These are phyloP conservation scores for Aphidius ervi DNA, from an alignment of 1,140 invertebrate genomes.

Conservation along the genomic window DNA sequence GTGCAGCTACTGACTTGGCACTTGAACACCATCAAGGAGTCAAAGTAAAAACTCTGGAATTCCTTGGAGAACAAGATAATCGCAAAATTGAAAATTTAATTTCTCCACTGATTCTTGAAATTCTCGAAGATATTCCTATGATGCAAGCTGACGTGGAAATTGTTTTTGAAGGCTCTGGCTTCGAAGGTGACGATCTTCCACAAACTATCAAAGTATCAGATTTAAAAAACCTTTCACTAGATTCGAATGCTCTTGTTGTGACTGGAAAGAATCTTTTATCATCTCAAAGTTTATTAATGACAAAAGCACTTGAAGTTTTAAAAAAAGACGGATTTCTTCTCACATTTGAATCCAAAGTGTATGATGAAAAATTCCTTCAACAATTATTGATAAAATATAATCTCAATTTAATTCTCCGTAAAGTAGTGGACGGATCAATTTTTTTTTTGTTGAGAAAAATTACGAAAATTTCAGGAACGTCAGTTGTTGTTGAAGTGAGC, in stretches of 20 bases:
- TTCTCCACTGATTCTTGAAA: constrained; percentile 54
- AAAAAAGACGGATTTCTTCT: constrained; percentile 53
- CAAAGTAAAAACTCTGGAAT: constrained; percentile 72
- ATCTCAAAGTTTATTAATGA: not conserved
- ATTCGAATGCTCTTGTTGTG: constrained; percentile 57
- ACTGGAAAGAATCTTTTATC: constrained; percentile 45
- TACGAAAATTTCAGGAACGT: constrained; percentile 18
- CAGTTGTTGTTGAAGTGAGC: constrained; percentile 34
- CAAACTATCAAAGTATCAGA: constrained; percentile 55
- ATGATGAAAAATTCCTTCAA: constrained; percentile 13
- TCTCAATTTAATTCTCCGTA: constrained; percentile 38
- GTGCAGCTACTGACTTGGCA: constrained; percentile 65
- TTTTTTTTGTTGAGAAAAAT: constrained; percentile 41
- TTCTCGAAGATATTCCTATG: constrained; percentile 60
- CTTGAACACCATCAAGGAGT: constrained; percentile 70
- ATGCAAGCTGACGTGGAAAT: constrained; percentile 58
- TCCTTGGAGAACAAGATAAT: constrained; percentile 54
- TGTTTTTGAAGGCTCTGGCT: constrained; percentile 36
- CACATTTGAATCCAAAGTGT: constrained; percentile 39
- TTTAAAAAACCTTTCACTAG: constrained; percentile 57
- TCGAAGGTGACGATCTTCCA: constrained; percentile 51
- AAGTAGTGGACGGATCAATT: constrained; percentile 31
- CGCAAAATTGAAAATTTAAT: constrained; percentile 46
- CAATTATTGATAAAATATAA: constrained; percentile 24
- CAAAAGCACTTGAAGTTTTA: constrained; percentile 31